Evolutionary conservation across 2,888 invertebrate genomes (phyloP).

Genomic region (Torymus auratus): DNA sequence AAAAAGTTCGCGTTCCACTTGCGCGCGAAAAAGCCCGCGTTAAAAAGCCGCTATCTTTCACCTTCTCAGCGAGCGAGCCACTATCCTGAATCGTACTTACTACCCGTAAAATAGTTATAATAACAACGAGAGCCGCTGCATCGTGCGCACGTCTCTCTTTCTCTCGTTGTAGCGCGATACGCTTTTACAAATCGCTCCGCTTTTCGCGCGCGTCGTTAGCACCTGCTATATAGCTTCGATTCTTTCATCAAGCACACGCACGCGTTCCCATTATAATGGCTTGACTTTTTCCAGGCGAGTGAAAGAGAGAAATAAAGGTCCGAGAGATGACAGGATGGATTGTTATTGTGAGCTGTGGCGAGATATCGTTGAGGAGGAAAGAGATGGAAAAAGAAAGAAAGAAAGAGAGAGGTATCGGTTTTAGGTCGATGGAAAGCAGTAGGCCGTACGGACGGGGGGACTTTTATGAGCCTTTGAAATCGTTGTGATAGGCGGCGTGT

Average conservation of each 20-base stretch:
- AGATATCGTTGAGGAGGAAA: too few relatives aligned
- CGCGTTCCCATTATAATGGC: too few relatives aligned
- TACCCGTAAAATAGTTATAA: conserved; percentile 23
- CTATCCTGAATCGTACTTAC: conserved; percentile 29
- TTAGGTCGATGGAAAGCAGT: conserved; percentile 36
- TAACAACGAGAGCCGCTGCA: conserved; percentile 25
- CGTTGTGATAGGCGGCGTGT: conserved; percentile 17
- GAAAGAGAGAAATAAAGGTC: conserved; percentile 5
- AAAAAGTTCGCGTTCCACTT: conserved; percentile 27
- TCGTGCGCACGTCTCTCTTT: background rate
- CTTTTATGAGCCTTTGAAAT: conserved; percentile 38
- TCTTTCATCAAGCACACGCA: too few relatives aligned
- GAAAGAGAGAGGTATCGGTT: conserved; percentile 3
- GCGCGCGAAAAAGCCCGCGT: conserved; percentile 14
- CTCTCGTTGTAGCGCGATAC: conserved; percentile 42
- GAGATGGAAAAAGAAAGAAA: too few relatives aligned
- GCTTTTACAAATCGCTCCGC: conserved; percentile 54
- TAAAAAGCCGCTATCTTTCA: conserved; percentile 5
- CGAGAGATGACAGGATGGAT: conserved; percentile 4
- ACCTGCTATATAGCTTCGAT: too few relatives aligned
- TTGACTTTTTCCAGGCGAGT: background rate
- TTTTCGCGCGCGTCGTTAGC: conserved; percentile 23
- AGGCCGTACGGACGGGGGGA: background rate
- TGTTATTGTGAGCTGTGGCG: too few relatives aligned
- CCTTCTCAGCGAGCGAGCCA: conserved; percentile 2